A percentile compares a stretch with the other conserved stretches of the same genome.
phyloP scores from a whole-genome alignment of 2,113 vertebrate genomes.

The Rhinopomastus cyanomelas region DNA sequence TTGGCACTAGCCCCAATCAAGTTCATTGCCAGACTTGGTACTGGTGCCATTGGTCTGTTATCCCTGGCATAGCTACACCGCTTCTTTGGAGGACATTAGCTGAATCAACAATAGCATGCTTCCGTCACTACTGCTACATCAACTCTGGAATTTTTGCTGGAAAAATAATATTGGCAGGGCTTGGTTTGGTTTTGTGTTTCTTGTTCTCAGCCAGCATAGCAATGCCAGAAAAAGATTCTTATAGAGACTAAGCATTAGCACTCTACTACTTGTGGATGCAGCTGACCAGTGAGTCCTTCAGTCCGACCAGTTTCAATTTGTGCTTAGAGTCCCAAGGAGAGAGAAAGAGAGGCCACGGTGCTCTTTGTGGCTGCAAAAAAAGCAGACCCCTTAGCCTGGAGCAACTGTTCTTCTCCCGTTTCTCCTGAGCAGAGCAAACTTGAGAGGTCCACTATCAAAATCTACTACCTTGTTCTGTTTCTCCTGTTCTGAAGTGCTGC shows the following conservation, averaged over 20 bases:
- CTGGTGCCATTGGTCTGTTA: slow-evolving; percentile 36
- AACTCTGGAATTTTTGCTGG: slow-evolving; percentile 24
- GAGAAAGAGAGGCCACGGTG: not conserved
- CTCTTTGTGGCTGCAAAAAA: not conserved
- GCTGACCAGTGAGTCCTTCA: not conserved
- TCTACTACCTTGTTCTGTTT: not conserved
- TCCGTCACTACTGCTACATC: not conserved
- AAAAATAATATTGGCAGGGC: slow-evolving; percentile 6
- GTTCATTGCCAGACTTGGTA: not conserved
- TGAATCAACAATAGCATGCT: slow-evolving; percentile 14
- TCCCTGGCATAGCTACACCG: not conserved
- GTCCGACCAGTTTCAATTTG: not conserved
- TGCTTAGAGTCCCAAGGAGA: not conserved
- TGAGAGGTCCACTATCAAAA: not conserved
- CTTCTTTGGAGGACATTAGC: slow-evolving; percentile 20
- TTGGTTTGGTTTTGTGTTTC: slow-evolving; percentile 19
- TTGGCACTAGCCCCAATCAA: not conserved
- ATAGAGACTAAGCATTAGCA: not conserved
- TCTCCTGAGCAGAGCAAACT: not conserved
- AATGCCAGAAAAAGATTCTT: not conserved
- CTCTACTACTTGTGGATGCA: not conserved
- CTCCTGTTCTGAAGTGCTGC: not conserved
- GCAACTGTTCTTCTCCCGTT: not conserved
- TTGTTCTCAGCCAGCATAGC: not conserved
- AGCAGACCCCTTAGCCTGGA: not conserved